Conservation (phyloP, 2,113 vertebrate species). For the Alosa alosa region DNA sequence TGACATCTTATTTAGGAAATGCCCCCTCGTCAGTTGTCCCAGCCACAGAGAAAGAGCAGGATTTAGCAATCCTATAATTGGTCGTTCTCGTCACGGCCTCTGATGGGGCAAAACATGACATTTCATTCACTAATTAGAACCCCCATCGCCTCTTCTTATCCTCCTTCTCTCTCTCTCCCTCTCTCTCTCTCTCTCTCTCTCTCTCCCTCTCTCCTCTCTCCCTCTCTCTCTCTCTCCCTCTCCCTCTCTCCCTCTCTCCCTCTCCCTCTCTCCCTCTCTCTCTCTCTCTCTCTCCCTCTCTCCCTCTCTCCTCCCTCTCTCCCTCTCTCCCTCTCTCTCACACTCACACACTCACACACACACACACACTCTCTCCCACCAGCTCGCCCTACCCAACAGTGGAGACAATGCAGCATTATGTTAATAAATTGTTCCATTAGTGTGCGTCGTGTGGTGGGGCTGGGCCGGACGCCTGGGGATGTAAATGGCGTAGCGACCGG, state of each 20-base stretch:
- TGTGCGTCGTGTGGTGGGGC: slow-evolving; percentile 43
- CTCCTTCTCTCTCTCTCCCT: neutral
- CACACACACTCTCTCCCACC: slow-evolving; percentile 29
- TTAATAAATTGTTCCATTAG: slow-evolving; percentile 66
- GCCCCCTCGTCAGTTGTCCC: slow-evolving; percentile 1
- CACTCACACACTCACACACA: slow-evolving; percentile 14
- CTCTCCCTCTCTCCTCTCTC: slow-evolving; percentile 37
- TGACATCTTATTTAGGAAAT: slow-evolving; percentile 46
- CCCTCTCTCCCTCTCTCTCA: slow-evolving; percentile 6
- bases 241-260: neutral
- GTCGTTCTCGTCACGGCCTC: slow-evolving; percentile 55
- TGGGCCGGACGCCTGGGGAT: slow-evolving; percentile 40
- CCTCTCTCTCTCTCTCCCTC: slow-evolving; percentile 33
- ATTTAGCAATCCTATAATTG: slow-evolving; percentile 67
- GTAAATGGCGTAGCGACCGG: slow-evolving; percentile 50
- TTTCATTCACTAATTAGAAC: slow-evolving; percentile 70
- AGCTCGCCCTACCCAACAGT: neutral
- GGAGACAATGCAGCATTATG: slow-evolving; percentile 58
- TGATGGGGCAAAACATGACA: slow-evolving; percentile 65
- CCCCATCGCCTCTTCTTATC: slow-evolving; percentile 19
- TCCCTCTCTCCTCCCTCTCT: neutral
- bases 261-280: slow-evolving; percentile 19
- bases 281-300: slow-evolving; percentile 46
- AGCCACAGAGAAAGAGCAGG: slow-evolving; percentile 45
- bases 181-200: no score